phyloP scores from a whole-genome alignment of 2,888 invertebrate species.

The Pristionchus entomophagus region DNA sequence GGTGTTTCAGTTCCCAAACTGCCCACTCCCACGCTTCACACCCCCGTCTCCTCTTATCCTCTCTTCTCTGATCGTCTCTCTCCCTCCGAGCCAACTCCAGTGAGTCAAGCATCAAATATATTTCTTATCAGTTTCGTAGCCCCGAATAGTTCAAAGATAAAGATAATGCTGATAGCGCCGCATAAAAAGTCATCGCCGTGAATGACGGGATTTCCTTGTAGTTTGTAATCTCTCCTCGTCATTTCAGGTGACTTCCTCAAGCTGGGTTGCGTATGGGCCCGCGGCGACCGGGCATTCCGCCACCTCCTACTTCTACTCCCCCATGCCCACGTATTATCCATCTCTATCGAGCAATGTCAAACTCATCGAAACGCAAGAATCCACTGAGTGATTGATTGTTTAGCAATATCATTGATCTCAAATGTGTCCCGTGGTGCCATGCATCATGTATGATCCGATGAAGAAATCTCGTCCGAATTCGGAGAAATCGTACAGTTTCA shows the following conservation, averaged over 20 bases:
- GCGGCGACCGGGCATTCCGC: conserved; percentile 54
- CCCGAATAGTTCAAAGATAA: conserved; percentile 33
- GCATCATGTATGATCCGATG: background rate
- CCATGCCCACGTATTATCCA: conserved; percentile 38
- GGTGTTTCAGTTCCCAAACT: conserved; percentile 14
- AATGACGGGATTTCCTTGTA: conserved; percentile 36
- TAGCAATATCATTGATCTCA: background rate
- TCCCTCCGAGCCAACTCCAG: background rate
- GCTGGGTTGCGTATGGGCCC: conserved; percentile 53
- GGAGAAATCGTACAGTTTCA: conserved; percentile 48
- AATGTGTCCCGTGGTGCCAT: background rate
- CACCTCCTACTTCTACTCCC: conserved; percentile 49
- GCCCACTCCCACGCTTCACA: background rate
- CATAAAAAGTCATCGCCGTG: conserved; percentile 1
- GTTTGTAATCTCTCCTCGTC: conserved; percentile 4
- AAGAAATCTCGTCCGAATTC: conserved; percentile 8
- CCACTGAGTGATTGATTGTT: background rate
- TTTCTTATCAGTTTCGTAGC: conserved; percentile 18
- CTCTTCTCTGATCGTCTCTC: conserved; percentile 45
- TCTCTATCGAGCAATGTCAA: conserved; percentile 2
- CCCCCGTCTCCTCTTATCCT: conserved; percentile 26
- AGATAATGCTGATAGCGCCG: background rate
- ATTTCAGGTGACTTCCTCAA: conserved; percentile 21
- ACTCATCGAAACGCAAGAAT: background rate
- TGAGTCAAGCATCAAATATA: conserved; percentile 9